These are phyloP conservation scores for Eudyptes chrysolophus DNA, from an alignment of 2,113 vertebrate species.

Conservation along the genomic window DNA sequence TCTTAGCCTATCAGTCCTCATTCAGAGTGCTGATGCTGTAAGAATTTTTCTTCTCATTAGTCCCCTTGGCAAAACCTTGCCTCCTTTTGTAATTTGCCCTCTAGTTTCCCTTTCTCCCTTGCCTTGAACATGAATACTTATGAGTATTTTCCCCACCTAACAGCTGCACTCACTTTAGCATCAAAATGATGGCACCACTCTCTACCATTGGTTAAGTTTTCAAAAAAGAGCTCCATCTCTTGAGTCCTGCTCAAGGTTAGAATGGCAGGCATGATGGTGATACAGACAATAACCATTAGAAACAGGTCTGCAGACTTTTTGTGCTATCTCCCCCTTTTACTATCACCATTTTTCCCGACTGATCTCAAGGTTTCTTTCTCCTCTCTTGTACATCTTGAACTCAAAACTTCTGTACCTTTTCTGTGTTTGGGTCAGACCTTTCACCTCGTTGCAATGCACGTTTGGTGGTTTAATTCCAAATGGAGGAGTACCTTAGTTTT, in stretches of 20 bases:
- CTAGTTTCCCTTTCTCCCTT: neutral
- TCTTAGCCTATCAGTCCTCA: neutral
- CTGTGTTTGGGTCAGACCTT: neutral
- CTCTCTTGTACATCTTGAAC: neutral
- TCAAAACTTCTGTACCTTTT: neutral
- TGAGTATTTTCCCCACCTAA: neutral
- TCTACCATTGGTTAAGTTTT: neutral
- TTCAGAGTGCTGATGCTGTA: neutral
- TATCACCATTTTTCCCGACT: accelerated
- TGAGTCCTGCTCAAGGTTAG: neutral
- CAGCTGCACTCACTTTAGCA: neutral
- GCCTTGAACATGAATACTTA: neutral
- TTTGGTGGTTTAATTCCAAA: neutral
- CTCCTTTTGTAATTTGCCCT: neutral
- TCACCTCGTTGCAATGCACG: neutral
- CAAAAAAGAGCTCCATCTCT: neutral
- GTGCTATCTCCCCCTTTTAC: neutral
- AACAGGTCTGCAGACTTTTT: neutral
- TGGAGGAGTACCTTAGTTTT: neutral
- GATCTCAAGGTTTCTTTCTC: neutral
- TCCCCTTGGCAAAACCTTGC: neutral
- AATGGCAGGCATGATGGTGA: neutral
- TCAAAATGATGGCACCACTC: neutral
- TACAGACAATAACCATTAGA: neutral
- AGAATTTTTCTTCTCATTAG: neutral